Percentiles rank a stretch among this genome's conserved stretches.
phyloP scores from a whole-genome alignment of 1,140 invertebrate genomes.

The Euwallacea fornicatus region DNA sequence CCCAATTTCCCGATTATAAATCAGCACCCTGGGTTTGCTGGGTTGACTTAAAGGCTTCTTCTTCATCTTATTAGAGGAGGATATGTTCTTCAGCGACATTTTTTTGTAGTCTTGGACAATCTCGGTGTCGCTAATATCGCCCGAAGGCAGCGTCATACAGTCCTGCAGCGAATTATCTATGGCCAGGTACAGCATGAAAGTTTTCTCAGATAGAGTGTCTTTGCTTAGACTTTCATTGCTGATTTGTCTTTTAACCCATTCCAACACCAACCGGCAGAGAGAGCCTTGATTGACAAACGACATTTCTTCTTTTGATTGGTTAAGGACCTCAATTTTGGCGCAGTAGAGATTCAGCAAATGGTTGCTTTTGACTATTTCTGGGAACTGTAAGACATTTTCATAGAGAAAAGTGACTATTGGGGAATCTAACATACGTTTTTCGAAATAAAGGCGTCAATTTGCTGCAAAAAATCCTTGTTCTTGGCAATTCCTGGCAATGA shows the following conservation, averaged over 20 bases:
- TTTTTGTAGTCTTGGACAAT: conserved; percentile 82
- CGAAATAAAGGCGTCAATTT: conserved; percentile 73
- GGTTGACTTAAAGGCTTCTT: conserved; percentile 59
- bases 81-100: conserved; percentile 59
- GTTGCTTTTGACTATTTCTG: conserved; percentile 60
- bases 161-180: conserved; percentile 77
- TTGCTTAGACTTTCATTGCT: conserved; percentile 56
- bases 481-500: conserved; percentile 67
- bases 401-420: conserved; percentile 2
- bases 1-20: conserved; percentile 62
- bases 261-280: conserved; percentile 68
- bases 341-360: conserved; percentile 64
- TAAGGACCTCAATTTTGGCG: conserved; percentile 67
- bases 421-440: conserved; percentile 61
- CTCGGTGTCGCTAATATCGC: conserved; percentile 70
- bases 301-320: conserved; percentile 66
- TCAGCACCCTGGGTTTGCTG: conserved; percentile 64
- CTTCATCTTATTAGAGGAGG: conserved; percentile 50
- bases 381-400: conserved; percentile 55
- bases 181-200: conserved; percentile 77
- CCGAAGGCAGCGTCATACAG: conserved; percentile 68
- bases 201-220: conserved; percentile 61
- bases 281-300: conserved; percentile 60
- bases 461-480: conserved; percentile 62
- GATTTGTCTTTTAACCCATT: conserved; percentile 66